Evolutionary conservation across 2,888 invertebrate genomes (phyloP), one percentile per base, ranked within the genome.

Genomic region (Anarsia innoxiella): DNA sequence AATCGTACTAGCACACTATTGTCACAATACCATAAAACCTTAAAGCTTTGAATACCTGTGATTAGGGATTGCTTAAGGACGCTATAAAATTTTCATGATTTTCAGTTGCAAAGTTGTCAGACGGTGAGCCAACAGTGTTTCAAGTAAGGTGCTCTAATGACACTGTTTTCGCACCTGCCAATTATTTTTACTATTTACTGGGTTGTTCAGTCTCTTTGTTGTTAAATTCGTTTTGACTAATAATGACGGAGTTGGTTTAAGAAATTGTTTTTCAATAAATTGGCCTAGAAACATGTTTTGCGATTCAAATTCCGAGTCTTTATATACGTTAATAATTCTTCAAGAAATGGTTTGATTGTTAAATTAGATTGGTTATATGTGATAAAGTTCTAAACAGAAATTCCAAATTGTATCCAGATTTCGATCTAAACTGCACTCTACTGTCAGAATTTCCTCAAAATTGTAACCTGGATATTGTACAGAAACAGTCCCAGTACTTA

Each of bases 21-120:
- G 54, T 51, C 41, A 40, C 35, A n/a, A 25, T 29, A 42, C 39
- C 43, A 45, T 51, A 48, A 53, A 51, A 40, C 45, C 44, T 50
- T 41, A 48, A 45, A 37, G 45, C 45, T 40, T 30, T 14, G 5
- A 25, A 25, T 12, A 4, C 25, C 14, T 30, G 6, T 30, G n/a
- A 30, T 30, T 6, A 14, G 10, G 2, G 1, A 16, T 30, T 30
- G 30, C 30, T 15, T 16, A 30, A 30, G 23, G 12, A 4, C 11
- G 9, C 19, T 31, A 6, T 23, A 12, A 31, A 19, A 12, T 10
- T 13, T 32, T 32, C 12, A 32, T n/a, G 32, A 32, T 32, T 32
- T 32, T 32, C 32, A 13, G 13, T 13, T 31, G 2, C 12, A 31
- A 16, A 19, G 12, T 33, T 33, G 25, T n/a, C n/a, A 25, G n/a